Conservation (phyloP, 2,113 vertebrate species). For the Ramphastos sulfuratus region DNA sequence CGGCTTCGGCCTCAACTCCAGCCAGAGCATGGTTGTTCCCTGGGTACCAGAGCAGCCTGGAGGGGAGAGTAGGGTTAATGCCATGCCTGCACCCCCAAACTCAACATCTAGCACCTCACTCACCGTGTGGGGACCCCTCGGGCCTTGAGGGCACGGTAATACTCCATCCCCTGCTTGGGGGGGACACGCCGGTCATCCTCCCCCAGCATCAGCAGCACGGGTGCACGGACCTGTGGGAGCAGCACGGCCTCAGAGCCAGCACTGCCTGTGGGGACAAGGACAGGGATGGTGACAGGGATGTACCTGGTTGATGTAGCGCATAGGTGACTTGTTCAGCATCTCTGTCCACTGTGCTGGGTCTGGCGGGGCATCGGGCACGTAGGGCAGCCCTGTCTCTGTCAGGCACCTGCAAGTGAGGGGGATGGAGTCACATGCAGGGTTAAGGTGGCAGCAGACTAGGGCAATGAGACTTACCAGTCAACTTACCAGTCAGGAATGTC, state of each 20-base stretch:
- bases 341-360: conserved; percentile 79
- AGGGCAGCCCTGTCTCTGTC: conserved; percentile 83
- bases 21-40: conserved; percentile 89
- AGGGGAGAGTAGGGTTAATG: background rate
- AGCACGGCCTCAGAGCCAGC: background rate
- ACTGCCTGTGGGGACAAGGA: rapidly evolving
- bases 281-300: background rate
- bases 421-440: rapidly evolving
- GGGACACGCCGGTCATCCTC: conserved; percentile 91
- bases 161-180: conserved; percentile 91
- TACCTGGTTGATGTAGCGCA: conserved; percentile 81
- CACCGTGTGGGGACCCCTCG: conserved; percentile 85
- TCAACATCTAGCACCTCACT: conserved; percentile 11
- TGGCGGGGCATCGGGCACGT: conserved; percentile 72
- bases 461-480: conserved; percentile 83
- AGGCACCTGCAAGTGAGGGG: conserved; percentile 82
- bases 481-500: conserved; percentile 97
- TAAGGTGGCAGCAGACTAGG: rapidly evolving
- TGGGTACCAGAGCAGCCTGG: conserved; percentile 90
- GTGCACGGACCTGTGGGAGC: conserved; percentile 83
- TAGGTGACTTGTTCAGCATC: conserved; percentile 90
- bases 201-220: conserved; percentile 88
- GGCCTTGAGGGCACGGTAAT: conserved; percentile 89
- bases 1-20: conserved; percentile 90
- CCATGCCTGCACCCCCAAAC: rapidly evolving